Conservation (phyloP, 2,888 invertebrate species). For the Altica lythri region DNA sequence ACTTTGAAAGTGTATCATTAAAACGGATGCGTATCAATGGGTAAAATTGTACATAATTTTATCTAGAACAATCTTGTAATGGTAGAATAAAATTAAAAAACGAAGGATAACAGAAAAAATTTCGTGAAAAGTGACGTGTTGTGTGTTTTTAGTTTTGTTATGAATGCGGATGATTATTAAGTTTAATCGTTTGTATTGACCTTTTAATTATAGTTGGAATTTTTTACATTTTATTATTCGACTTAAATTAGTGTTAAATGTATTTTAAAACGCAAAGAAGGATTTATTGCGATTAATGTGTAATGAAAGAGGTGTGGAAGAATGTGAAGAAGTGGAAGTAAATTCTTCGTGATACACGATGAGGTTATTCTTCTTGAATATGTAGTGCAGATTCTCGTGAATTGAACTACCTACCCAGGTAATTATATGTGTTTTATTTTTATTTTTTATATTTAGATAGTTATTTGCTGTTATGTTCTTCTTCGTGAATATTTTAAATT, state of each 20-base stretch:
- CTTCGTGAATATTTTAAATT: not conserved
- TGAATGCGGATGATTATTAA: slow-evolving; percentile 5
- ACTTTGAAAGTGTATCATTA: slow-evolving; percentile 4
- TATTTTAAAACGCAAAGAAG: not conserved
- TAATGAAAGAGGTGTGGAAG: slow-evolving; percentile 19
- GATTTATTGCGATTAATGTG: slow-evolving; percentile 2
- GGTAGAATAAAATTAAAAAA: not conserved
- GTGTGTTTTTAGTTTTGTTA: slow-evolving; percentile 14
- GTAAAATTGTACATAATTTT: not conserved
- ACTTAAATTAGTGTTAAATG: not conserved
- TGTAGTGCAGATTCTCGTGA: slow-evolving; percentile 28
- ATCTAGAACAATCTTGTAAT: slow-evolving; percentile 4
- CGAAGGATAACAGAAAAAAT: too few species aligned
- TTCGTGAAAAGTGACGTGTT: slow-evolving; percentile 15
- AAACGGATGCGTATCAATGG: not conserved
- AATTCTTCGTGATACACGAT: slow-evolving; percentile 18
- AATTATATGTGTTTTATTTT: slow-evolving; percentile 17
- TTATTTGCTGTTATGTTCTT: not conserved
- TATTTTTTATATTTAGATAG: slow-evolving; percentile 13
- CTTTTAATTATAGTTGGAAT: slow-evolving; percentile 2
- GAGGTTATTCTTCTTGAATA: slow-evolving; percentile 12
- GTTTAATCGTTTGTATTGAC: not conserved
- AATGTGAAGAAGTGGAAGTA: slow-evolving; percentile 28
- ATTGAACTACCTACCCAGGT: slow-evolving; percentile 32
- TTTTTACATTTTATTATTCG: not conserved